A percentile compares a stretch with the other conserved stretches of the same genome.
Evolutionary conservation across 2,888 invertebrate genomes (phyloP).

Genomic region (Strigamia crassipes): DNA sequence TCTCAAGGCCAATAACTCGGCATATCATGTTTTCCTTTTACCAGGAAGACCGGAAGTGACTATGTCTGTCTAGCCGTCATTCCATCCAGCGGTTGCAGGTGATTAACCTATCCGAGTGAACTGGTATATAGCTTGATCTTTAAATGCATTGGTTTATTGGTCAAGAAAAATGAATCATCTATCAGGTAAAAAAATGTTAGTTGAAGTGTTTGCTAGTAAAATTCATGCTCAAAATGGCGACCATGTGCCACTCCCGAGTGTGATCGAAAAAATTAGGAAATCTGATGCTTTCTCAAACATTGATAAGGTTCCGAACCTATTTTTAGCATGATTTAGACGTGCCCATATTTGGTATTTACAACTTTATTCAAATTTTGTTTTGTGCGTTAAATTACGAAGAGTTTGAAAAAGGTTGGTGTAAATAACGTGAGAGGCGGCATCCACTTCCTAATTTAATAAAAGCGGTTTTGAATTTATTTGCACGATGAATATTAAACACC

Average conservation of each 20-base stretch:
- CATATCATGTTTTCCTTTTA: conserved; percentile 27
- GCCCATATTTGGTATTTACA: conserved; percentile 12
- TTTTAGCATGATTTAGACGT: conserved; percentile 25
- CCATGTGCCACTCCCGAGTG: conserved; percentile 33
- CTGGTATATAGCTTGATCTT: conserved; percentile 27
- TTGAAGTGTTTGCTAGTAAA: not conserved
- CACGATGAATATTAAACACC: not conserved
- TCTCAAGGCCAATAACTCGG: conserved; percentile 15
- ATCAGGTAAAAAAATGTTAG: conserved; percentile 7
- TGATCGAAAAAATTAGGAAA: conserved; percentile 20
- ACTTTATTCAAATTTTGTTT: not conserved
- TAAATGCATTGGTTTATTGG: conserved; percentile 24
- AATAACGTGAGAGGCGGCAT: not conserved
- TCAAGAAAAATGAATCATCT: not conserved
- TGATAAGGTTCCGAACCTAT: not conserved
- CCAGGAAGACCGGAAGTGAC: conserved; percentile 37
- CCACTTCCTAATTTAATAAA: not conserved
- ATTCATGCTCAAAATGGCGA: conserved; percentile 30
- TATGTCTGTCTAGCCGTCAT: conserved; percentile 38
- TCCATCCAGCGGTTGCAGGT: conserved; percentile 38
- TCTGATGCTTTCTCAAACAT: conserved; percentile 14
- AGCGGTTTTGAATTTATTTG: conserved; percentile 11
- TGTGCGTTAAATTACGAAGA: not conserved
- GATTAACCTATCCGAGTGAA: conserved; percentile 34
- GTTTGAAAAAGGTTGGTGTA: not conserved